Percentiles rank a stretch among this genome's conserved stretches.
Evolutionary conservation across 2,888 invertebrate genomes (phyloP).

Genomic region (Brachyopa scutellaris): DNA sequence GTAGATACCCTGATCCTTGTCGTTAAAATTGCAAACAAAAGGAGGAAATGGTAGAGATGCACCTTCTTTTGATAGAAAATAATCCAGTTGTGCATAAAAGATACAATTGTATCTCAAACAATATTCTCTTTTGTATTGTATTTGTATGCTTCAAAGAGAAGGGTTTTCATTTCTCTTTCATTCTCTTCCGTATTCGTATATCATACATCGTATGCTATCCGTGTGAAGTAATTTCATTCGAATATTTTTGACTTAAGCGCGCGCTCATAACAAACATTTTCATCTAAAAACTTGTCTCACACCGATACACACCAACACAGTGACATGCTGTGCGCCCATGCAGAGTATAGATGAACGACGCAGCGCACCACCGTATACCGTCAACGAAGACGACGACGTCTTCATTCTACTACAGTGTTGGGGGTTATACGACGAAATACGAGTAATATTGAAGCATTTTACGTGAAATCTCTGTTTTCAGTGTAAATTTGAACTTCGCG

Average conservation of each 20-base stretch:
- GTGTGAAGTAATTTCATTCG: too few relatives aligned
- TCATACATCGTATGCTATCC: too few relatives aligned
- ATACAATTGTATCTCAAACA: slow-evolving; percentile 3
- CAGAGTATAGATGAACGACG: slow-evolving; percentile 54
- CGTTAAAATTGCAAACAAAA: not conserved
- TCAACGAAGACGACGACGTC: too few relatives aligned
- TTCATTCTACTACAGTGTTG: slow-evolving; percentile 37
- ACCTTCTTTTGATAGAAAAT: not conserved
- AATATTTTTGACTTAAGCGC: slow-evolving; percentile 38
- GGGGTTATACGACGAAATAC: slow-evolving; percentile 26
- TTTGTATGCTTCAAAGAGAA: too few relatives aligned
- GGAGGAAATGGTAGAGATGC: not conserved
- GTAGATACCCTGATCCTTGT: not conserved
- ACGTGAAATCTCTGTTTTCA: slow-evolving; percentile 78
- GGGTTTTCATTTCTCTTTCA: slow-evolving; percentile 29
- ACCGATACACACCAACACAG: slow-evolving; percentile 45
- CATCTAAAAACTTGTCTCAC: slow-evolving; percentile 35
- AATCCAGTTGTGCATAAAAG: not conserved
- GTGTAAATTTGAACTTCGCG: slow-evolving; percentile 82
- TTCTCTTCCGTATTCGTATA: too few relatives aligned
- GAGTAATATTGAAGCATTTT: slow-evolving; percentile 60
- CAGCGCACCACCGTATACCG: slow-evolving; percentile 51
- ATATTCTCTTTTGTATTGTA: slow-evolving; percentile 23
- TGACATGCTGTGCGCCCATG: slow-evolving; percentile 42
- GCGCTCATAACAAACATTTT: slow-evolving; percentile 57